A percentile compares a stretch with the other conserved stretches of the same genome.
These are phyloP conservation scores for Coracopsis vasa DNA, from an alignment of 2,113 vertebrate genomes.

Conservation along the genomic window DNA sequence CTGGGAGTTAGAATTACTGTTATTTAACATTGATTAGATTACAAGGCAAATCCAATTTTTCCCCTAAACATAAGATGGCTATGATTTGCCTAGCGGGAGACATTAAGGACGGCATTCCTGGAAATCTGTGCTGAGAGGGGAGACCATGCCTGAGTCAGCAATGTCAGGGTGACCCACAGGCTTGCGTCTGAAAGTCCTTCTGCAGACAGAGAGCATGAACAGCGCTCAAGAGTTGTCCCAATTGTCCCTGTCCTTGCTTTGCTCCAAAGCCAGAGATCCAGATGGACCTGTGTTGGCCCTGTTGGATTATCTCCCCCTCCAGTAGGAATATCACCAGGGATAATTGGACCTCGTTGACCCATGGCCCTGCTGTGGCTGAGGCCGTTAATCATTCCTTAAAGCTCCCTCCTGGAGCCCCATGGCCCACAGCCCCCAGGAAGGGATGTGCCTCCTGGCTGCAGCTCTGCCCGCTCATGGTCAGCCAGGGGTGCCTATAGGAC, in stretches of 20 bases:
- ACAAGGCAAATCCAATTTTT: slow-evolving; percentile 61
- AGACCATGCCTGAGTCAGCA: not conserved
- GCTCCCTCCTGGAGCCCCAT: rapidly evolving
- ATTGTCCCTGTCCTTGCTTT: rapidly evolving
- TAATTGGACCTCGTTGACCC: not conserved
- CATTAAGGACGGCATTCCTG: not conserved
- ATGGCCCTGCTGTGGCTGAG: not conserved
- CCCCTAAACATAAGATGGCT: not conserved
- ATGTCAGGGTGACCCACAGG: not conserved
- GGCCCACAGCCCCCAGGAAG: not conserved
- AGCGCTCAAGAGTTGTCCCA: not conserved
- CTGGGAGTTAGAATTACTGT: slow-evolving; percentile 42
- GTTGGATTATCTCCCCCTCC: rapidly evolving
- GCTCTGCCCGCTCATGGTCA: not conserved
- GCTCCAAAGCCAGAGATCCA: not conserved
- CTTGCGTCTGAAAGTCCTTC: not conserved
- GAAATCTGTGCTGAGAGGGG: not conserved
- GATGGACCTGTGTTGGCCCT: rapidly evolving
- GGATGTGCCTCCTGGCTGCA: not conserved
- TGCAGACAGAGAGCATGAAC: rapidly evolving
- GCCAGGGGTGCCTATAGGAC: not conserved
- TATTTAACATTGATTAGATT: slow-evolving; percentile 71
- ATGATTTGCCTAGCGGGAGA: not conserved
- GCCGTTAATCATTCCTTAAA: not conserved
- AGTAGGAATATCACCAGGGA: not conserved